Conservation (phyloP, 2,888 invertebrate genomes). For the Deilephila porcellus region DNA sequence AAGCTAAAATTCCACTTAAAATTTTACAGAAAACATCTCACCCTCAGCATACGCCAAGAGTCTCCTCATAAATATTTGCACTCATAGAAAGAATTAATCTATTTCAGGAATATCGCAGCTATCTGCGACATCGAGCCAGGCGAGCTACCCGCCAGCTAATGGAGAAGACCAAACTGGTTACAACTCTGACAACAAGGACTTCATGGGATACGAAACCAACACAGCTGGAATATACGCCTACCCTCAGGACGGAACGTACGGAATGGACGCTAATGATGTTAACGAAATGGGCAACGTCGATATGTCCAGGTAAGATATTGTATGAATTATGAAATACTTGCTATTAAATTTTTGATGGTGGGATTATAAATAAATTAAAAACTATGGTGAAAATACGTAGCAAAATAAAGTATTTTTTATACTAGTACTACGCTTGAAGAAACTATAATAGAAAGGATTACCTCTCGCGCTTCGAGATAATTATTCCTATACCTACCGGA, state of each 20-base stretch:
- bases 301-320: constrained; percentile 72
- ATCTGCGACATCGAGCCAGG: constrained; percentile 77
- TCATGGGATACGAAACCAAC: constrained; percentile 82
- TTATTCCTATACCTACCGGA: too few relatives aligned
- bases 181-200: constrained; percentile 85
- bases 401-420: too few relatives aligned
- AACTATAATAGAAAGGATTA: too few relatives aligned
- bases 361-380: too few relatives aligned
- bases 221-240: constrained; percentile 75
- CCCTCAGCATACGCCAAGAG: too few relatives aligned
- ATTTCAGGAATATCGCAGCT: constrained; percentile 84
- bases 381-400: too few relatives aligned
- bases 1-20: too few relatives aligned
- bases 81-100: neutral
- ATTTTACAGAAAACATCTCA: too few relatives aligned
- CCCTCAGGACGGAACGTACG: constrained; percentile 68
- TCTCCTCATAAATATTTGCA: neutral
- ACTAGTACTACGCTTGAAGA: too few relatives aligned
- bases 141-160: constrained; percentile 85
- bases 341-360: neutral
- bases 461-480: too few relatives aligned
- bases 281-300: constrained; percentile 77
- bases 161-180: constrained; percentile 86
- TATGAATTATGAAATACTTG: too few relatives aligned
- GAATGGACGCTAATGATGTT: constrained; percentile 62